phyloP scores from a whole-genome alignment of 2,113 vertebrate genomes.

The Phalacrocorax carbo region DNA sequence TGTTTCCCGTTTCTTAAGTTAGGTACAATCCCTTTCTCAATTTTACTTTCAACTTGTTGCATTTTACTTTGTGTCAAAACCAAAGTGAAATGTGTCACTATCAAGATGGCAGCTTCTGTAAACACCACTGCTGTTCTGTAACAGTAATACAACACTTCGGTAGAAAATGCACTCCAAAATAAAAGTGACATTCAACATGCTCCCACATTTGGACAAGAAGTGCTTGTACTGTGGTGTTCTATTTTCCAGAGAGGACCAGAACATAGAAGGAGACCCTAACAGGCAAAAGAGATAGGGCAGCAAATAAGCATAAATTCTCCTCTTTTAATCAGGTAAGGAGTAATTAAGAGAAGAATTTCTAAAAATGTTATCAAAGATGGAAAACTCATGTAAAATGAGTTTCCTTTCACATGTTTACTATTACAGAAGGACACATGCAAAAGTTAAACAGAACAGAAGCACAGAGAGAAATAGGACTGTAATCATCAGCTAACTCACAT shows the following conservation, averaged over 20 bases:
- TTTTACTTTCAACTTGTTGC: not conserved
- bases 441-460: not conserved
- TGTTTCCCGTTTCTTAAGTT: not conserved
- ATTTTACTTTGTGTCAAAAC: not conserved
- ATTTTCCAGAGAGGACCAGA: not conserved
- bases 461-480: not conserved
- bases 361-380: not conserved
- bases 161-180: not conserved
- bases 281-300: not conserved
- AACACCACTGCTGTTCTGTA: not conserved
- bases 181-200: not conserved
- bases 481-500: conserved; percentile 79
- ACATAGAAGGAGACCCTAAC: not conserved
- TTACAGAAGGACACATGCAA: not conserved
- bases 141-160: not conserved
- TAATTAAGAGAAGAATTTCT: not conserved
- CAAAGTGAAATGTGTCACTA: not conserved
- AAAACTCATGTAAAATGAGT: not conserved
- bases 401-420: not conserved
- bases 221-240: not conserved
- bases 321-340: not conserved
- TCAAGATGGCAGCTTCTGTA: not conserved
- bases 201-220: not conserved
- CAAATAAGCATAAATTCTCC: not conserved
- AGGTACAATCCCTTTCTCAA: not conserved